phyloP scores from a whole-genome alignment of 2,113 vertebrate genomes.

The Salvelinus alpinus region DNA sequence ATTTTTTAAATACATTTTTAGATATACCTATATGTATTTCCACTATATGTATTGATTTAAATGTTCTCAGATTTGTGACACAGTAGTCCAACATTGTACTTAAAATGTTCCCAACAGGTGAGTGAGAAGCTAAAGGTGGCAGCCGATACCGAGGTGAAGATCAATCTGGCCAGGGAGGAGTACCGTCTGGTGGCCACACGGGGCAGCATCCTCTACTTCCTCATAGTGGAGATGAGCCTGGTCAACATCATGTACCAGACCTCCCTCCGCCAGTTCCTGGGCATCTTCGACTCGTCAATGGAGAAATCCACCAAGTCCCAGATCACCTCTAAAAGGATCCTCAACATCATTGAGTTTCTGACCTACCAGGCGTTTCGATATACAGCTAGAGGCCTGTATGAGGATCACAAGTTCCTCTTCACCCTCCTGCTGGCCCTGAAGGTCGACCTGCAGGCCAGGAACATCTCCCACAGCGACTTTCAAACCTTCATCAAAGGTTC shows the following conservation, averaged over 20 bases:
- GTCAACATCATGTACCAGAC: constrained; percentile 88
- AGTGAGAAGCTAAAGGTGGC: constrained; percentile 80
- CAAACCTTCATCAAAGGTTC: constrained; percentile 84
- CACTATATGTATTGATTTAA: too few relatives aligned
- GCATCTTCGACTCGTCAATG: constrained; percentile 81
- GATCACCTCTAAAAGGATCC: constrained; percentile 77
- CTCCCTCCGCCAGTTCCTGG: constrained; percentile 80
- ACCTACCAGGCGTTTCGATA: constrained; percentile 81
- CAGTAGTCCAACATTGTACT: background rate
- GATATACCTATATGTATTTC: too few relatives aligned
- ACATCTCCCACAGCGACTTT: constrained; percentile 80
- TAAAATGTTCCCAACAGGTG: constrained; percentile 63
- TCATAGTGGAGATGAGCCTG: constrained; percentile 85
- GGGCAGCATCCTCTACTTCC: constrained; percentile 85
- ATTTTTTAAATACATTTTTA: too few relatives aligned
- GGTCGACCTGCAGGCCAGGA: constrained; percentile 78
- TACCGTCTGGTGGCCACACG: constrained; percentile 81
- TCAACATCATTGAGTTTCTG: constrained; percentile 76
- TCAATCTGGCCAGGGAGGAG: constrained; percentile 82
- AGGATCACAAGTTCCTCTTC: constrained; percentile 83
- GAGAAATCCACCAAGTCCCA: constrained; percentile 75
- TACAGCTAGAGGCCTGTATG: constrained; percentile 79
- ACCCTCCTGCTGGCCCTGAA: constrained; percentile 81
- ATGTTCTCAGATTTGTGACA: too few relatives aligned
- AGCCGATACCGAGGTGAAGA: constrained; percentile 81